Evolutionary conservation across 2,888 invertebrate species (phyloP).

Genomic region (Laspeyria flexula): DNA sequence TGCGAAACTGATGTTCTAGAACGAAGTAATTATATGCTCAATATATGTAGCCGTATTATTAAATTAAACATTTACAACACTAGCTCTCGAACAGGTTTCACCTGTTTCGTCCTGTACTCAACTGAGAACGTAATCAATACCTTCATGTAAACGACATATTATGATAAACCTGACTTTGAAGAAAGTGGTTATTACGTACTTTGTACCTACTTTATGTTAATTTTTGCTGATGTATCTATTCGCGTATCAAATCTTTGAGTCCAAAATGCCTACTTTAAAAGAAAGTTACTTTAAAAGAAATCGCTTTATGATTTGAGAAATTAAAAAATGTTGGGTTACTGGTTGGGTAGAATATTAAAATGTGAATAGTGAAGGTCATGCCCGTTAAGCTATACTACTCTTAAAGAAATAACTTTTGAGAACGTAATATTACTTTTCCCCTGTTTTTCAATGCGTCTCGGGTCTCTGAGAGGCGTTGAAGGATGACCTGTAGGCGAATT

Average conservation of each 20-base stretch:
- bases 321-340: too few species aligned
- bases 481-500: too few species aligned
- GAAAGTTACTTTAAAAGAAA: not conserved
- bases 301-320: not conserved
- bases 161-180: slow-evolving; percentile 9
- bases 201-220: not conserved
- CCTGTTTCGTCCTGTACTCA: slow-evolving; percentile 11
- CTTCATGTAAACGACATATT: slow-evolving; percentile 11
- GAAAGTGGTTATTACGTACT: slow-evolving; percentile 12
- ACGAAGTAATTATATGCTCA: not conserved
- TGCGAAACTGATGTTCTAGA: not conserved
- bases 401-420: too few species aligned
- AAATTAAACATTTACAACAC: not conserved
- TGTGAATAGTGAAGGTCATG: too few species aligned
- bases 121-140: slow-evolving; percentile 24
- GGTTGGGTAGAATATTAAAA: too few species aligned
- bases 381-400: too few species aligned
- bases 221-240: not conserved
- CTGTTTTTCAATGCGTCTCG: too few species aligned
- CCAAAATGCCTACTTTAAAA: not conserved
- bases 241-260: not conserved
- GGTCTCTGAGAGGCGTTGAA: too few species aligned
- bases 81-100: slow-evolving; percentile 19
- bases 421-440: too few species aligned
- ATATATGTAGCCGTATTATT: not conserved